Evolutionary conservation across 2,888 invertebrate species (phyloP), one percentile per base, ranked within the genome.

Genomic region (Prenolepis imparis): DNA sequence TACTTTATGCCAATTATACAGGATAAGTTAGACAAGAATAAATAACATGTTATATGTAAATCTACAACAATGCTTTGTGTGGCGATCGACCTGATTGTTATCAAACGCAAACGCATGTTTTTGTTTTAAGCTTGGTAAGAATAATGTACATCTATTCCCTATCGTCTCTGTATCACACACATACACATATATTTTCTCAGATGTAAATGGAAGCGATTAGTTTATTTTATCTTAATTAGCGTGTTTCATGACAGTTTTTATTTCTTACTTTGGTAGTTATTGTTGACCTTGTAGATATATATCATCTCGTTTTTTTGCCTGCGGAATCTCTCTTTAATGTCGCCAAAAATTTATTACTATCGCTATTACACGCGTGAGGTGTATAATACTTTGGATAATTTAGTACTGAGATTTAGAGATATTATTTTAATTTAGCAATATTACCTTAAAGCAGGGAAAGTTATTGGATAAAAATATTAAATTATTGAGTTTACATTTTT

Each of bases 21-120:
- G 32, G 44, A 61, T 8, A 15, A 61, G 0, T 44, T 48, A 18
- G 32, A 75, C 32, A 75, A 75, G 21, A 36, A 8, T 61, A 61
- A 61, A 61, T 73, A 36, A 48, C 48, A 74, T 74, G 32, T 61
- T 44, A 15, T 12, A 11, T 74, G 39, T 39, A 57, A 61, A 44
- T 21, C 12, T 57, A 72, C 24, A 57, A 74, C 5, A 18, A 36
- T 44, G 21, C 3, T 75, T 15, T 52, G 8, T 8, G 52, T 52
- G 44, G 32, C 61, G 48, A 75, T 75, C 32, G 44, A 48, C 28
- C 32, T 74, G 44, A 64, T 64, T 21, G 24, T 39, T 72, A 74
- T 24, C 44, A 75, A 63, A 36, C 21, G 15, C 5, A 75, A 32
- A 75, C 63, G 74, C 64, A 64, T 75, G 74, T 66, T 75, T 75